A percentile compares a stretch with the other conserved stretches of the same genome.
These are phyloP conservation scores for Conus ventricosus DNA, from an alignment of 1,140 invertebrate genomes.

Conservation along the genomic window DNA sequence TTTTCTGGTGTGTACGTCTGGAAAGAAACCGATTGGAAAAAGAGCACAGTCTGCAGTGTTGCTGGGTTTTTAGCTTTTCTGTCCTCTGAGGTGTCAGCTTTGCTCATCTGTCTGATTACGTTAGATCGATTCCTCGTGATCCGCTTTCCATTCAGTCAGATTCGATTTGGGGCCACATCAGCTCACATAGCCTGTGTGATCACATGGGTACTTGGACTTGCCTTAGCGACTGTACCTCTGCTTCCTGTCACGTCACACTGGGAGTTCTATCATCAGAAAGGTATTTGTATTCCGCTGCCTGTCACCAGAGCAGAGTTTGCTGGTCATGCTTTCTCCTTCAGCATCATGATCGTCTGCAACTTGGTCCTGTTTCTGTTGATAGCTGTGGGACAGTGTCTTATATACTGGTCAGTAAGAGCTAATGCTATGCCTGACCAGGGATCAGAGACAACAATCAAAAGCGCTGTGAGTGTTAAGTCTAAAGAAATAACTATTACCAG, in stretches of 20 bases:
- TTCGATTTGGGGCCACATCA: constrained; percentile 37
- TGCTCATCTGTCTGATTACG: constrained; percentile 52
- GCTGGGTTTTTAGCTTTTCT: constrained; percentile 59
- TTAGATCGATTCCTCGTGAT: constrained; percentile 57
- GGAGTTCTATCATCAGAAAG: not conserved
- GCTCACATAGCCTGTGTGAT: constrained; percentile 3
- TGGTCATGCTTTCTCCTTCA: constrained; percentile 1
- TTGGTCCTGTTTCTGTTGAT: not conserved
- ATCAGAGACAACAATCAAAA: not conserved
- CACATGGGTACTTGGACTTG: not conserved
- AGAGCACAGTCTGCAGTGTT: constrained; percentile 48
- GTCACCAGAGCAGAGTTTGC: not conserved
- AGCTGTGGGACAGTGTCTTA: not conserved
- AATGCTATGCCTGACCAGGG: not conserved
- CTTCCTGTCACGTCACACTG: constrained; percentile 14
- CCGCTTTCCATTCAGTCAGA: constrained; percentile 57
- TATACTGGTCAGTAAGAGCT: constrained; percentile 6
- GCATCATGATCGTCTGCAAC: not conserved
- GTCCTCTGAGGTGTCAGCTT: constrained; percentile 58
- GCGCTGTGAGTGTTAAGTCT: not conserved
- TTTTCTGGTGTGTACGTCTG: constrained; percentile 57
- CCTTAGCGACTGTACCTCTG: not conserved
- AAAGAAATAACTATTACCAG: constrained; percentile 44
- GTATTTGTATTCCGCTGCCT: constrained; percentile 19
- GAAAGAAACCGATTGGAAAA: constrained; percentile 52